phyloP scores from a whole-genome alignment of 92 coral and sea anemone genomes.

The Blastomussa wellsi region DNA sequence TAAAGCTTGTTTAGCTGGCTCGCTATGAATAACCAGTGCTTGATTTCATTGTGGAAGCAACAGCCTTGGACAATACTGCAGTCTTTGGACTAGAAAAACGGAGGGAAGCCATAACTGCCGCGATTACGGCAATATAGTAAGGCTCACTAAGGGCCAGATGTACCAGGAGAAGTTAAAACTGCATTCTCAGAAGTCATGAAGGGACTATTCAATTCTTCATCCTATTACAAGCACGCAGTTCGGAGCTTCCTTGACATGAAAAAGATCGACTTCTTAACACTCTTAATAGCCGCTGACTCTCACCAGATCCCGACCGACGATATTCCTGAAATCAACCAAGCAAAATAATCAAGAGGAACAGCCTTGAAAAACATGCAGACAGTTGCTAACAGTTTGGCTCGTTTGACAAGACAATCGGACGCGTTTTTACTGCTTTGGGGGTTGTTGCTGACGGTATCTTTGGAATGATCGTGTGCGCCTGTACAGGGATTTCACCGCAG shows the following conservation, averaged over 20 bases:
- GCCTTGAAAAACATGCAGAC: neutral
- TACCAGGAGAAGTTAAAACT: conserved; percentile 7
- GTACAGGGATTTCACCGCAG: neutral
- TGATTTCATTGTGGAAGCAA: too few relatives aligned
- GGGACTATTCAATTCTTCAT: neutral
- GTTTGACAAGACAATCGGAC: neutral
- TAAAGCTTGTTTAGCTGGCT: too few relatives aligned
- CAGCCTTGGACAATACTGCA: conserved; percentile 25
- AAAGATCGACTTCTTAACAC: neutral
- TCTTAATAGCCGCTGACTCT: neutral
- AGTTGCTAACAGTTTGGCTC: neutral
- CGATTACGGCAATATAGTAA: neutral
- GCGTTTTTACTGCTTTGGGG: conserved; percentile 7
- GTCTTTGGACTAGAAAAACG: conserved; percentile 7
- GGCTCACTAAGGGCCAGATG: neutral
- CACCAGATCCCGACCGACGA: neutral
- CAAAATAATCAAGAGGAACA: neutral
- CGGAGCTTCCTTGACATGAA: neutral
- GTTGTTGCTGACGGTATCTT: conserved; percentile 18
- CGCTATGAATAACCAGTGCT: too few relatives aligned
- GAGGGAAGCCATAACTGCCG: neutral
- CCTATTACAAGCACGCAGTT: conserved; percentile 29
- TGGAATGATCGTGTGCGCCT: conserved; percentile 14
- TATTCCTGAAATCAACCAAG: neutral
- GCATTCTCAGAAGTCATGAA: neutral